A percentile compares a stretch with the other conserved stretches of the same genome.
phyloP scores from a whole-genome alignment of 2,113 vertebrate genomes.

The Aythya baeri region DNA sequence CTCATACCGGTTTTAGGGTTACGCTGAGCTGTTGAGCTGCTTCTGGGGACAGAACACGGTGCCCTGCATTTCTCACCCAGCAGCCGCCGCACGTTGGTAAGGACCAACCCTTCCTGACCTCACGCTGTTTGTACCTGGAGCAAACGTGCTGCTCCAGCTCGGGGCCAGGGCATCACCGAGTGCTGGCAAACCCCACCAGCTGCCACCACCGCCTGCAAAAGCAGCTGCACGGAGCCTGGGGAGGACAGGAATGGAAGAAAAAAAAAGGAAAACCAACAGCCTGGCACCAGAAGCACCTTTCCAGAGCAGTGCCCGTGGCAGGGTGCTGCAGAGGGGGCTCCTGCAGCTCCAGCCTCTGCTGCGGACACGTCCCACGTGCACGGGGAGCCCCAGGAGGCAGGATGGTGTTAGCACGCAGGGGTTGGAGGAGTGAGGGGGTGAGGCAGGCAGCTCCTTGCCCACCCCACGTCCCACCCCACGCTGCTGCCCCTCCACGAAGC shows the following conservation, averaged over 20 bases:
- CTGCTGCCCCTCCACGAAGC: background rate
- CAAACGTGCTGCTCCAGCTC: background rate
- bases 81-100: fast-evolving
- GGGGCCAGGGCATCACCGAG: background rate
- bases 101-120: background rate
- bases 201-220: background rate
- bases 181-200: background rate
- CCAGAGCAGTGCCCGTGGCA: background rate
- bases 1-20: background rate
- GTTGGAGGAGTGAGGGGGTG: fast-evolving
- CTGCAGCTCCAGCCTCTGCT: background rate
- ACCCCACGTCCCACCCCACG: background rate
- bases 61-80: background rate
- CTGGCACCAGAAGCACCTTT: background rate
- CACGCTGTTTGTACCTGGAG: background rate
- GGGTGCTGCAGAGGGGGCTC: too few relatives aligned
- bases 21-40: background rate
- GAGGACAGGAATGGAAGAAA: background rate
- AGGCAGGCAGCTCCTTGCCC: fast-evolving
- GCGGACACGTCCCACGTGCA: background rate
- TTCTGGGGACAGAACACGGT: background rate
- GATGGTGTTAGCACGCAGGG: fast-evolving
- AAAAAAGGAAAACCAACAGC: background rate
- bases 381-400: too few relatives aligned
- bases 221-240: background rate